Evolutionary conservation across 1,140 invertebrate genomes (phyloP).

Genomic region (Aphidius gifuensis): DNA sequence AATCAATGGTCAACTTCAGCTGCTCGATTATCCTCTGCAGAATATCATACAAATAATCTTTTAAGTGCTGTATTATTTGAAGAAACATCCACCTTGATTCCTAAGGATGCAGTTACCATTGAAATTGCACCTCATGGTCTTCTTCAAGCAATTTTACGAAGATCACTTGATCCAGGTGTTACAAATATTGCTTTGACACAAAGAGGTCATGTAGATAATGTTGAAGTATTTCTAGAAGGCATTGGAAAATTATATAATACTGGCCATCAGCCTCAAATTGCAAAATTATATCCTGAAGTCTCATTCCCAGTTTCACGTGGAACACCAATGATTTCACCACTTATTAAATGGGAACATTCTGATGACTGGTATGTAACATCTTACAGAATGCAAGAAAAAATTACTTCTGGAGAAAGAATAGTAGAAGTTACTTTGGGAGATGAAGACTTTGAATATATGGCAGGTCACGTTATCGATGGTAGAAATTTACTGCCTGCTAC

Average conservation of each 20-base stretch:
- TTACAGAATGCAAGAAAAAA: conserved; percentile 61
- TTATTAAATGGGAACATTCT: conserved; percentile 87
- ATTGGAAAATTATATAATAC: conserved; percentile 69
- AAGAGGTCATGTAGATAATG: conserved; percentile 68
- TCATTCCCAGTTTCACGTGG: conserved; percentile 69
- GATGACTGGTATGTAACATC: conserved; percentile 70
- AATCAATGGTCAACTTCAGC: conserved; percentile 68
- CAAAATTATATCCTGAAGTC: conserved; percentile 62
- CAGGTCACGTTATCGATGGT: conserved; percentile 84
- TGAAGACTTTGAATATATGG: conserved; percentile 72
- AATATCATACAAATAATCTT: conserved; percentile 92
- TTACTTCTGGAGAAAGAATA: conserved; percentile 63
- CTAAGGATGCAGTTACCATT: conserved; percentile 74
- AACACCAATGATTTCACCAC: conserved; percentile 69
- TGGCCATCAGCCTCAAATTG: conserved; percentile 63
- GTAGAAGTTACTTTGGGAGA: conserved; percentile 63
- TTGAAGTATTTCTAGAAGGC: conserved; percentile 67
- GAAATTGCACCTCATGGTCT: conserved; percentile 83
- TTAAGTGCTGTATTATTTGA: conserved; percentile 81
- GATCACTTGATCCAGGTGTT: conserved; percentile 58
- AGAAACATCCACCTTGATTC: conserved; percentile 73
- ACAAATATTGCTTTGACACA: conserved; percentile 78
- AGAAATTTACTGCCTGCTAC: conserved; percentile 87
- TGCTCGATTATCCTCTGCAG: conserved; percentile 74
- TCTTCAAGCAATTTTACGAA: conserved; percentile 64